These are phyloP conservation scores for Dichetophora obliterata DNA, from an alignment of 2,888 invertebrate species.

Conservation along the genomic window DNA sequence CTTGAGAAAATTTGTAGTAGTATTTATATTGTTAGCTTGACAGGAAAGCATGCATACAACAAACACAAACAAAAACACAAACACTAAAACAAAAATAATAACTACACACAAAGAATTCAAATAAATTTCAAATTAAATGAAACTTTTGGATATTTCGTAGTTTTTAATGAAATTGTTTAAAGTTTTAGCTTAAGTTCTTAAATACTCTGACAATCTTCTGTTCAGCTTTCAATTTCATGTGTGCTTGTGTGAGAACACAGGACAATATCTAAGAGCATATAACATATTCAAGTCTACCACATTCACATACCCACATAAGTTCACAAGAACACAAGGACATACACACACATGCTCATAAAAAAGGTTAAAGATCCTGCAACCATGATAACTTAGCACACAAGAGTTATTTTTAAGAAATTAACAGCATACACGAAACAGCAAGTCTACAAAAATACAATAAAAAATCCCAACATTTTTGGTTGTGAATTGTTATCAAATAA, in stretches of 20 bases:
- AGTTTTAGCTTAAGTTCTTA: not conserved
- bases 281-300: not conserved
- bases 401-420: constrained; percentile 30
- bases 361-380: constrained; percentile 30
- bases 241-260: not conserved
- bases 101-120: constrained; percentile 24
- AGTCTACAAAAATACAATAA: not conserved
- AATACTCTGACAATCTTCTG: too few species aligned
- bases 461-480: constrained; percentile 16
- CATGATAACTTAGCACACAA: constrained; percentile 19
- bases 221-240: not conserved
- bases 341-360: not conserved
- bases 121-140: constrained; percentile 12
- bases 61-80: not conserved
- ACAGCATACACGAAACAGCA: constrained; percentile 5
- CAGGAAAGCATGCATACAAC: not conserved
- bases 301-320: not conserved
- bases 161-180: not conserved
- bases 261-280: not conserved
- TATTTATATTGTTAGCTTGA: constrained; percentile 26
- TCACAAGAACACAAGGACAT: not conserved
- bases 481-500: constrained; percentile 69
- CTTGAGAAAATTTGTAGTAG: constrained; percentile 36
- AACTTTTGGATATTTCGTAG: not conserved
- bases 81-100: not conserved